These are phyloP conservation scores for Callionymus lyra DNA, from an alignment of 2,113 vertebrate genomes.

Conservation along the genomic window DNA sequence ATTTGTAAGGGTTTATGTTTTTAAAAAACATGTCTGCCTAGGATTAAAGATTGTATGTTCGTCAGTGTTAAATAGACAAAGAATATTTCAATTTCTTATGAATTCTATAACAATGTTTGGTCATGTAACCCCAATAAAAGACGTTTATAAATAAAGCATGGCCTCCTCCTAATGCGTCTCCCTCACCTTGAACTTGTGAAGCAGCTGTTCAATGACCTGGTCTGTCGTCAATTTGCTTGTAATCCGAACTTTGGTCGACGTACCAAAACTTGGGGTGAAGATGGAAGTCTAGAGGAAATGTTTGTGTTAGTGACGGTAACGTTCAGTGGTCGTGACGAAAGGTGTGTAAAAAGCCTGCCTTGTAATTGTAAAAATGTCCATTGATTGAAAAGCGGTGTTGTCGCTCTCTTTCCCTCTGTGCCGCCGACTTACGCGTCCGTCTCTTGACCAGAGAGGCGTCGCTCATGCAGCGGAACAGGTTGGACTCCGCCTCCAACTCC, in stretches of 20 bases:
- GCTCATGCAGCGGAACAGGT: constrained; percentile 73
- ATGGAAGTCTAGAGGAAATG: constrained; percentile 74
- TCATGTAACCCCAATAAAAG: too few relatives aligned
- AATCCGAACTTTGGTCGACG: constrained; percentile 81
- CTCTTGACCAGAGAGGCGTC: constrained; percentile 65
- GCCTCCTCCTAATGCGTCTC: too few relatives aligned
- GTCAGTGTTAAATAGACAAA: neutral
- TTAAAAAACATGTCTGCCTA: too few relatives aligned
- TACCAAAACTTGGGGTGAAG: constrained; percentile 81
- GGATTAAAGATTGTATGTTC: too few relatives aligned
- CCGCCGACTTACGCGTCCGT: constrained; percentile 57
- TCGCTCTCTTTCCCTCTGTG: constrained; percentile 53
- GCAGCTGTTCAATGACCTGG: constrained; percentile 79
- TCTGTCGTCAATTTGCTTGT: constrained; percentile 79
- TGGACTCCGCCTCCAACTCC: constrained; percentile 55
- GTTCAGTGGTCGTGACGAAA: neutral
- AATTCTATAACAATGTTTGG: neutral
- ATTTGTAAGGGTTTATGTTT: too few relatives aligned
- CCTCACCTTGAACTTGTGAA: constrained; percentile 87
- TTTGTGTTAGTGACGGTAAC: neutral
- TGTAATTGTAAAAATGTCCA: constrained; percentile 87
- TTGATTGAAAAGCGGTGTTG: constrained; percentile 86
- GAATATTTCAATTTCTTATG: neutral
- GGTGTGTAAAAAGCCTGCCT: constrained; percentile 57
- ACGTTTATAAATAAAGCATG: too few relatives aligned